These are phyloP conservation scores for Yoshiicerus persimilis DNA, from an alignment of 1,140 invertebrate species.

Conservation along the genomic window DNA sequence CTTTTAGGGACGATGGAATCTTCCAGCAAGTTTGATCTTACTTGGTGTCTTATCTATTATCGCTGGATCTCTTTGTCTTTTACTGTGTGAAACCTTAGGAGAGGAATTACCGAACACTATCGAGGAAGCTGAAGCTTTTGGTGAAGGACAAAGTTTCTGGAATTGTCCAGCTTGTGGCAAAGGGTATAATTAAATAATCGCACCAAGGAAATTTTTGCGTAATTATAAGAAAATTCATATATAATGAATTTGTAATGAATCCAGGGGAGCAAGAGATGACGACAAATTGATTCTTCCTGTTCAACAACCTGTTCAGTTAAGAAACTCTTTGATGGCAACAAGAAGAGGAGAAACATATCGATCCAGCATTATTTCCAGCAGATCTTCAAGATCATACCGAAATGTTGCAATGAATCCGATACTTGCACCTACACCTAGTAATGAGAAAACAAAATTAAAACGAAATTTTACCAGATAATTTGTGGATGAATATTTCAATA, in stretches of 20 bases:
- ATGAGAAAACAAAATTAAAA: not conserved
- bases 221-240: not conserved
- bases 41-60: constrained; percentile 71
- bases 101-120: constrained; percentile 79
- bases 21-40: constrained; percentile 70
- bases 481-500: too few relatives aligned
- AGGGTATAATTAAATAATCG: not conserved
- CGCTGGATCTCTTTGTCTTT: constrained; percentile 70
- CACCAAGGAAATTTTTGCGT: not conserved
- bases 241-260: not conserved
- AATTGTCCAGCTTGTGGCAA: constrained; percentile 60
- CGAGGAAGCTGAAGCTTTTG: constrained; percentile 80
- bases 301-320: not conserved
- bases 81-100: constrained; percentile 79
- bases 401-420: not conserved
- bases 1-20: constrained; percentile 64
- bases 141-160: constrained; percentile 73
- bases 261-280: not conserved
- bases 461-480: not conserved
- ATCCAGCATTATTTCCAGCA: not conserved
- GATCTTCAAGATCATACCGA: not conserved
- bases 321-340: not conserved
- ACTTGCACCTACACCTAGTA: not conserved
- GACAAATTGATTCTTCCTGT: not conserved
- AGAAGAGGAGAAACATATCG: not conserved